Evolutionary conservation across 1,140 invertebrate genomes (phyloP).

Genomic region (Neotoxoptera formosana): DNA sequence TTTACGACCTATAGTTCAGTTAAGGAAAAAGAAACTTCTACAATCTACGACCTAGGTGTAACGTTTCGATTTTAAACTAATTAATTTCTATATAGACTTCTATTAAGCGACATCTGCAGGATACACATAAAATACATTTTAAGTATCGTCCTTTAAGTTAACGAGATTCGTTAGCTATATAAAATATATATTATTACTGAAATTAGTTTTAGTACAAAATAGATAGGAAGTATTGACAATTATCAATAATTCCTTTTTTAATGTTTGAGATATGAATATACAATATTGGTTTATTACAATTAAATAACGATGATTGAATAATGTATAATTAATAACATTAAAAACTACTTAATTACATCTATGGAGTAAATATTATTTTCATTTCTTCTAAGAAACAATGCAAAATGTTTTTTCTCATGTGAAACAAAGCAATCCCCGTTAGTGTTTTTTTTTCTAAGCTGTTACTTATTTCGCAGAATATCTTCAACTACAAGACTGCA

Average conservation of each 20-base stretch:
- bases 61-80: background rate
- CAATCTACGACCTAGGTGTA: background rate
- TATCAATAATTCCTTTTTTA: background rate
- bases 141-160: background rate
- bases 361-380: background rate
- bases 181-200: background rate
- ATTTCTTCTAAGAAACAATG: background rate
- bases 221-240: background rate
- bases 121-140: background rate
- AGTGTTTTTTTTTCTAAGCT: background rate
- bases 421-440: background rate
- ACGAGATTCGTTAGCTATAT: background rate
- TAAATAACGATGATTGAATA: background rate
- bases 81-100: background rate
- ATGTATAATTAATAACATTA: background rate
- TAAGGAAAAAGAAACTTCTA: background rate
- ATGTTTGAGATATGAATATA: background rate
- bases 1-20: background rate
- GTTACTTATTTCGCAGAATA: background rate
- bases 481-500: background rate
- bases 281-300: background rate
- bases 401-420: no score
- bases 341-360: background rate
- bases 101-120: background rate
- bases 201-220: background rate